These are phyloP conservation scores for Sapayoa aenigma DNA, from an alignment of 2,113 vertebrate species.

Conservation along the genomic window DNA sequence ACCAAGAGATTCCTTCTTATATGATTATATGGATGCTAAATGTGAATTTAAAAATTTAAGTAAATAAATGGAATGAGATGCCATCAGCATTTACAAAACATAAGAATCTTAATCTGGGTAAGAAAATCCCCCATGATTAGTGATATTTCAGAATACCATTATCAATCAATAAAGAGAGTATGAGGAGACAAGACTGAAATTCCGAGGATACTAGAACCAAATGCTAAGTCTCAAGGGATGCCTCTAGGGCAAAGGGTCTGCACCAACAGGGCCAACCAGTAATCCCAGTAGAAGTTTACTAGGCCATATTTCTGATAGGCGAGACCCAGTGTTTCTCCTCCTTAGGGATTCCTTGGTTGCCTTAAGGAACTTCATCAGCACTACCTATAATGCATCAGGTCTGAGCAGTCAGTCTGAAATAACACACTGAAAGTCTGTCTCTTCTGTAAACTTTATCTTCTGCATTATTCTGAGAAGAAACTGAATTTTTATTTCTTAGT, in stretches of 20 bases:
- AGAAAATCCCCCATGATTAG: neutral
- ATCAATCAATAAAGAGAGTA: neutral
- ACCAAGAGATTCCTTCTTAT: neutral
- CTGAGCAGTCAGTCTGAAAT: neutral
- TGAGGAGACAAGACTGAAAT: neutral
- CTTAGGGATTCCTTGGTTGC: neutral
- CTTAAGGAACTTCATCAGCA: neutral
- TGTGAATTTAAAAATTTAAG: neutral
- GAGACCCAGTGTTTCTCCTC: neutral
- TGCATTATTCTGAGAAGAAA: neutral
- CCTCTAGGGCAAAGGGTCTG: neutral
- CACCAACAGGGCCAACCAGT: neutral
- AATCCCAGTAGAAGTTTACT: neutral
- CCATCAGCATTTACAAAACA: neutral
- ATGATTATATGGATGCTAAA: neutral
- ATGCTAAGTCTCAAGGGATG: neutral
- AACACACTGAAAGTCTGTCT: neutral
- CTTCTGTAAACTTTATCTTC: neutral
- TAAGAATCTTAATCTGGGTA: neutral
- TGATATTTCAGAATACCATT: neutral
- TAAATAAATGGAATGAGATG: neutral
- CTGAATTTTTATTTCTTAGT: neutral
- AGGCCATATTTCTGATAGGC: neutral
- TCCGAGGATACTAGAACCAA: neutral
- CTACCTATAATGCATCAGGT: neutral